phyloP scores from a whole-genome alignment of 2,888 invertebrate species.

The Drosophila borborema region DNA sequence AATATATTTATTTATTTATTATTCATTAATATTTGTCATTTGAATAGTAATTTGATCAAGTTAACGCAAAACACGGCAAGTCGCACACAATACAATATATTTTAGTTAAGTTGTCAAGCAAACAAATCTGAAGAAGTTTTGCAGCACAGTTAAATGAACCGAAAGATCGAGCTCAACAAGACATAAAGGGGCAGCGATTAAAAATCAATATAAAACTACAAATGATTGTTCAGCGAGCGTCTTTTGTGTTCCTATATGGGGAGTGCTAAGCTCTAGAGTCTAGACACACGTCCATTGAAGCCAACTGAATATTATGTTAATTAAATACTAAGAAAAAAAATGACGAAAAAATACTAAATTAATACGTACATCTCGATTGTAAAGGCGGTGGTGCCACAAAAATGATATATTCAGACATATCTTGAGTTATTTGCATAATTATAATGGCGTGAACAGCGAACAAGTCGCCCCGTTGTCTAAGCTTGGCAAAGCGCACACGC shows the following conservation, averaged over 20 bases:
- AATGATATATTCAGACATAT: constrained; percentile 60
- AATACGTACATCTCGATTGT: constrained; percentile 44
- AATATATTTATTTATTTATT: constrained; percentile 8
- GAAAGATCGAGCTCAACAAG: constrained; percentile 15
- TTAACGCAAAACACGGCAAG: constrained; percentile 26
- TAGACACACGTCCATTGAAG: constrained; percentile 27
- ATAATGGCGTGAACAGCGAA: constrained; percentile 52
- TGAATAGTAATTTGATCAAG: constrained; percentile 29
- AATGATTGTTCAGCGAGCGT: constrained; percentile 31
- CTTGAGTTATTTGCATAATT: constrained; percentile 71
- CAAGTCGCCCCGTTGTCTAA: constrained; percentile 48
- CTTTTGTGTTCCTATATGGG: constrained; percentile 36
- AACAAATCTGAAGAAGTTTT: constrained; percentile 21
- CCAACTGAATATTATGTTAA: constrained; percentile 47
- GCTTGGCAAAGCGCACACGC: background rate
- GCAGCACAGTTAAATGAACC: constrained; percentile 10
- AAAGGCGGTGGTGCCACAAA: constrained; percentile 40
- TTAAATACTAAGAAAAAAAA: constrained; percentile 18
- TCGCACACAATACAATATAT: constrained; percentile 32
- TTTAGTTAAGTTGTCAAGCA: constrained; percentile 48
- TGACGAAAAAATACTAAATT: constrained; percentile 20
- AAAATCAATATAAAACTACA: constrained; percentile 73
- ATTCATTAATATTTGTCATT: constrained; percentile 18
- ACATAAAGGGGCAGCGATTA: constrained; percentile 64
- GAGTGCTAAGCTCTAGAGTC: constrained; percentile 23